phyloP scores from a whole-genome alignment of 2,113 vertebrate genomes.

The Pyrgilauda ruficollis region DNA sequence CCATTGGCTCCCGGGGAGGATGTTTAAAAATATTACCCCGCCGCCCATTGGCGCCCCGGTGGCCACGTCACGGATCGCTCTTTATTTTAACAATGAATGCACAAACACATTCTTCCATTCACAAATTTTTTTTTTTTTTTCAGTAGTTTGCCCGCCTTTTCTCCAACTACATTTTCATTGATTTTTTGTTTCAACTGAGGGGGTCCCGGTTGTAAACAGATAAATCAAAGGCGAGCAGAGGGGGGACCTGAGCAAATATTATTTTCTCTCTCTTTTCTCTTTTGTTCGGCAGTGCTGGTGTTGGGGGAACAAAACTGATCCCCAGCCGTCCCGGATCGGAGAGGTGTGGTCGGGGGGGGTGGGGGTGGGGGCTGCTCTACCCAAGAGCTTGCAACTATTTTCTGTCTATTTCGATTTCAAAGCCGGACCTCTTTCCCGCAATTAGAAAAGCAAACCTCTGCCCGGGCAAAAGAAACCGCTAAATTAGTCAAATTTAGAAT shows the following conservation, averaged over 20 bases:
- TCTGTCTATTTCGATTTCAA: not conserved
- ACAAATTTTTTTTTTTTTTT: slow-evolving; percentile 75
- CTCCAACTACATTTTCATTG: slow-evolving; percentile 63
- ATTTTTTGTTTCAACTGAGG: slow-evolving; percentile 66
- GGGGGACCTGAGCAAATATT: slow-evolving; percentile 35
- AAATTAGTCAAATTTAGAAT: not conserved
- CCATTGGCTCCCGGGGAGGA: slow-evolving; percentile 77
- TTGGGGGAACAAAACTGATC: slow-evolving; percentile 13
- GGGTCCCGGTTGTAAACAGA: slow-evolving; percentile 65
- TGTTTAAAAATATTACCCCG: slow-evolving; percentile 78
- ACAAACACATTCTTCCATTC: slow-evolving; percentile 88
- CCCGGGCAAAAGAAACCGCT: not conserved
- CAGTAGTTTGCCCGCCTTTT: slow-evolving; percentile 76
- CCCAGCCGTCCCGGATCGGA: not conserved
- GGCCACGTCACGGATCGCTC: slow-evolving; percentile 77
- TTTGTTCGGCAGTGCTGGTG: slow-evolving; percentile 4
- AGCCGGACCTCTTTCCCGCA: not conserved
- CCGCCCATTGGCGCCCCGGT: slow-evolving; percentile 71
- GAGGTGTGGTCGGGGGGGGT: not conserved
- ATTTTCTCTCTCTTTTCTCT: slow-evolving; percentile 27
- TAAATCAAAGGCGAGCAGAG: slow-evolving; percentile 63
- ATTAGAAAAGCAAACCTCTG: not conserved
- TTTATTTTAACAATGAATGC: slow-evolving; percentile 93
- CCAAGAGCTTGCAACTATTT: not conserved
- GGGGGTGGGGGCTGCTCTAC: not conserved